These are phyloP conservation scores for Drosophila barbarae DNA, from an alignment of 2,888 invertebrate genomes.

Conservation along the genomic window DNA sequence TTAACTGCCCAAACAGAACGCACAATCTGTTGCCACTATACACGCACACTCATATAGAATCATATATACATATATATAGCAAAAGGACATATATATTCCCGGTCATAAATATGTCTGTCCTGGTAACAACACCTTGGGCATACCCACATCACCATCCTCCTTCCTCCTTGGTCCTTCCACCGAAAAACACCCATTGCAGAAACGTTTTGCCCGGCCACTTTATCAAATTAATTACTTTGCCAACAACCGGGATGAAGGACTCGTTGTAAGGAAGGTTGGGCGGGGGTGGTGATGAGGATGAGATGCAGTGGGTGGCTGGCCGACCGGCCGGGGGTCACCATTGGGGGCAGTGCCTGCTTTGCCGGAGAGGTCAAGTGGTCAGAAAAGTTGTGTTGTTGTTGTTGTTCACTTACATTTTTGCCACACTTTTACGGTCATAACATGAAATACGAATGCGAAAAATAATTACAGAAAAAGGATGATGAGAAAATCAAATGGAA, in stretches of 20 bases:
- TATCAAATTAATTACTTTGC: conserved; percentile 74
- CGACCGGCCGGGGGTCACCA: background rate
- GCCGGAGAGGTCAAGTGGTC: conserved; percentile 46
- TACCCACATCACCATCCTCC: background rate
- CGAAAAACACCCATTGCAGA: conserved; percentile 21
- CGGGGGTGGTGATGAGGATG: background rate
- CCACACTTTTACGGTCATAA: conserved; percentile 51
- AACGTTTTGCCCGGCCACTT: conserved; percentile 60
- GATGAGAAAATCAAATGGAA: conserved; percentile 7
- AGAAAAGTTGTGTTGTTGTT: conserved; percentile 42
- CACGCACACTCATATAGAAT: conserved; percentile 30
- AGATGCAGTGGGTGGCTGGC: background rate
- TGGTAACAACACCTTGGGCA: conserved; percentile 55
- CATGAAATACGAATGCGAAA: conserved; percentile 23
- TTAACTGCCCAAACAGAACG: conserved; percentile 59
- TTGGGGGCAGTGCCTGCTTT: background rate
- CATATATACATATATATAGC: conserved; percentile 42
- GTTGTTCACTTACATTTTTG: conserved; percentile 56
- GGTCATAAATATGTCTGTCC: conserved; percentile 44
- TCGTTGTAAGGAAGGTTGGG: background rate
- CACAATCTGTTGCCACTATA: conserved; percentile 68
- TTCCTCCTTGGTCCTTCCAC: background rate
- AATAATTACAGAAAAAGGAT: background rate
- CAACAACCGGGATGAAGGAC: conserved; percentile 60
- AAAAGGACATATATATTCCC: conserved; percentile 47